A percentile compares a stretch with the other conserved stretches of the same genome.
Conservation (phyloP, 2,113 vertebrate species). For the Etheostoma spectabile region DNA sequence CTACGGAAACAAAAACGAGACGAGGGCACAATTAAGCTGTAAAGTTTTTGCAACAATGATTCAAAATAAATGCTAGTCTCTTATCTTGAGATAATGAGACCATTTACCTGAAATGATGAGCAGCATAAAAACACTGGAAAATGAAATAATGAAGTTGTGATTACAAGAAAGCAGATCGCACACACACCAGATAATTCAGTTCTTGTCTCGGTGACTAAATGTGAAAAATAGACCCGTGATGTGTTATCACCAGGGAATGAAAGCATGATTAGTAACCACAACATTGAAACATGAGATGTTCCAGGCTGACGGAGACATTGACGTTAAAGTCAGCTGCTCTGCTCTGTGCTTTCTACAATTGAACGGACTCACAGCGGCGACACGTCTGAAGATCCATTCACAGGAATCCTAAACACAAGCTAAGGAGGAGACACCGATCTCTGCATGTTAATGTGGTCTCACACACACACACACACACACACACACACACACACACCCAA, state of each 20-base stretch:
- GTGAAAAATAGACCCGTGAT: not conserved
- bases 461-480: conserved; percentile 35
- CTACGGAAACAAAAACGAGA: no score
- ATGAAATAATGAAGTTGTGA: not conserved
- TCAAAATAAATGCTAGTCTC: no score
- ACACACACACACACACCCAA: not conserved
- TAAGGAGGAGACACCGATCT: not conserved
- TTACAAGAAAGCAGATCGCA: not conserved
- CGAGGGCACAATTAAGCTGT: not conserved
- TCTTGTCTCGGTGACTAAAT: not conserved
- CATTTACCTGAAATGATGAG: not conserved
- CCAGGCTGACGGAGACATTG: not conserved
- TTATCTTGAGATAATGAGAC: not conserved
- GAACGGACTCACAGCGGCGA: not conserved
- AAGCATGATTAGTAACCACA: not conserved
- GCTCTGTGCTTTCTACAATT: not conserved
- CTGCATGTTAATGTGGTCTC: conserved; percentile 41
- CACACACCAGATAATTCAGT: not conserved
- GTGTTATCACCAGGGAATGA: not conserved
- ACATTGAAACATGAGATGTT: not conserved
- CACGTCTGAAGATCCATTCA: not conserved
- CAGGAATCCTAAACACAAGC: not conserved
- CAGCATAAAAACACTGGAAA: not conserved
- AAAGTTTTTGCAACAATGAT: no score
- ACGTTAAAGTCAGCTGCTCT: not conserved